Base-by-base conservation (phyloP, 2,113 vertebrate species). In the Phaethon lepturus region DNA sequence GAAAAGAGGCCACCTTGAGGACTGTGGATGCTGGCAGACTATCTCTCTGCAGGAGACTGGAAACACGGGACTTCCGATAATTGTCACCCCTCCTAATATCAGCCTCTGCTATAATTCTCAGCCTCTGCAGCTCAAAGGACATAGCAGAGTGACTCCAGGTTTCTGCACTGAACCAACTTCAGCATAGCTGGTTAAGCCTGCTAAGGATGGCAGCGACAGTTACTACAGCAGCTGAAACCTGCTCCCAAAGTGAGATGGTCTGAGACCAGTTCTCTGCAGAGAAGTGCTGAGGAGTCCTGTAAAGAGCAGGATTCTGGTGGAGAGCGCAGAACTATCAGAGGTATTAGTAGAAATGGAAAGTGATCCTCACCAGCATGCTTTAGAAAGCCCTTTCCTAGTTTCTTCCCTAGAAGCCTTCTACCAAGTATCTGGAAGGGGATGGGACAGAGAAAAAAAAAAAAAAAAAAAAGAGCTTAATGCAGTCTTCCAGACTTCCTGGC, bases 31-130 rank as follows among this genome's bases (percentile, higher is more conserved):
- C 24, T 3, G 68, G 60, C 44, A 18, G 64, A 53, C 44, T 82
- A 94, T 83, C 90, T 95, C 86, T 71, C 93, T 93, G 58, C 64
- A 81, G 49, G n/a, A 94, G 71, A 68, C 3, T 69, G 80, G 63
- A 93, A 89, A 81, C 56, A 55, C 29, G 35, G 81, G 64, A 50
- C 79, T 92, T 92, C 56, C 72, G 47, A 6, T 74, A 45, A 73
- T 7, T 17, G 88, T 60, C 64, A 60, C 19, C 29, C 44, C 10
- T 31, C 91, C 64, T 13, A 47, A 4, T 67, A 86, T 66, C 56
- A 24, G 49, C n/a, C 42, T 38, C 35, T 20, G 29, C 63, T 74
- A 7, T 71, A 77, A 93, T 50, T 84, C 63, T 69, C 60, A 38
- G 53, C n/a, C 53, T 33, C 67, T 92, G 56, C 35, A 91, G 81